Evolutionary conservation across 2,797 vertebrate genomes (phyloP), one percentile per base, ranked within the genome.

Genomic region (Cossypha niveicapilla): DNA sequence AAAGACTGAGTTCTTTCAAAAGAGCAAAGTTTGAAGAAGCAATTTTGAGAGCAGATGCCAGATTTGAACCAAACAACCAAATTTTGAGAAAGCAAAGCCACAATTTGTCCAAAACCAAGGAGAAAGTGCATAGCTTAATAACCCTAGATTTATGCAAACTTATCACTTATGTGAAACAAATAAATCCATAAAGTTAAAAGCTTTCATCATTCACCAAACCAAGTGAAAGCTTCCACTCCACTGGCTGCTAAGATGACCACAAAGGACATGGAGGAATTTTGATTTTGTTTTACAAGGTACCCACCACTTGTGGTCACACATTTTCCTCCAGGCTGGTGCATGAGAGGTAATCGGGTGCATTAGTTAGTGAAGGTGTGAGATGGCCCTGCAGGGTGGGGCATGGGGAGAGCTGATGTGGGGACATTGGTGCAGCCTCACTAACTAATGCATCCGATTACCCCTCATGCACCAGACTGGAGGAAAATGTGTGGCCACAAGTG

Each of bases 371-470:
- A 15, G 51, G 41, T 27, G 39, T 61, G 80, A 27, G 28, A 2
- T 53, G 22, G 8, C 45, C 25, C 51, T 35, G 45, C 14, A 47
- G 37, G 7, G 34, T 27, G 47, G 8, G 34, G 39, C 21, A 41
- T 6, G 22, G 21, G 11, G 17, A 78, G 28, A 41, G 24, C 45
- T 67, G 22, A 32, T 35, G 22, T 28, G 32, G 45, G 83, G 19
- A 48, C 37, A 37, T 30, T 0, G 0, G 3, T 7, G 21, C 15
- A 37, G 35, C 35, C 35, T 37, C 37, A 16, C 0, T 10, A 39
- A 18, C 19, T 50, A 1, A 41, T 16, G 10, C 2, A 3, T 41
- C 18, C 54, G 10, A 9, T 61, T 30, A 4, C 13, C 5, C 30
- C 13, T 21, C 3, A 3, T 44, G 15, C 62, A 42, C 30, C 24